Evolutionary conservation across 1,140 invertebrate species (phyloP).

Genomic region (Monochamus saltuarius): DNA sequence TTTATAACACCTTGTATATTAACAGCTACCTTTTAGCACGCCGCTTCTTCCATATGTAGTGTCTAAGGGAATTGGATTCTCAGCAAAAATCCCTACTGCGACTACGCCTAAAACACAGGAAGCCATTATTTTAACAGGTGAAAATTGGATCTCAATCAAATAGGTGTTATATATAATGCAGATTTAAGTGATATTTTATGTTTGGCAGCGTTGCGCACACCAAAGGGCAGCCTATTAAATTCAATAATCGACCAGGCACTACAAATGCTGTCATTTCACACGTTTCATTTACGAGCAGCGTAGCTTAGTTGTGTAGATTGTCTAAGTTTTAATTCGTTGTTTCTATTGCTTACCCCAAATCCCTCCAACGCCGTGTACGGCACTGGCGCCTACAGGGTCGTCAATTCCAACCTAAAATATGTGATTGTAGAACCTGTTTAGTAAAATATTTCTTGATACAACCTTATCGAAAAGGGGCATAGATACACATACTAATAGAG

Average conservation of each 20-base stretch:
- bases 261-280: no score
- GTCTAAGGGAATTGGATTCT: constrained; percentile 75
- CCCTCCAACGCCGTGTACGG: constrained; percentile 80
- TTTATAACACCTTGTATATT: neutral
- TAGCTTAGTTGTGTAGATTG: no score
- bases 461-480: constrained; percentile 73
- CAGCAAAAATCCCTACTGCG: constrained; percentile 88
- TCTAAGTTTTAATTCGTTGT: no score
- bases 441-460: constrained; percentile 3
- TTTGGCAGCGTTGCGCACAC: no score
- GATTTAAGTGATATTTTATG: no score
- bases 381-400: constrained; percentile 87
- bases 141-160: no score
- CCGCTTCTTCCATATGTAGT: constrained; percentile 77
- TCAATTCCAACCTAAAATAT: constrained; percentile 68
- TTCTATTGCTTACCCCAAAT: constrained; percentile 59
- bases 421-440: neutral
- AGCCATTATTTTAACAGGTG: no score
- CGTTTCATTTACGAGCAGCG: no score
- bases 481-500: constrained; percentile 66
- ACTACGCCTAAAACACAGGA: constrained; percentile 72
- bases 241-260: no score
- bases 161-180: no score
- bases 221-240: no score
- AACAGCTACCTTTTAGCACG: constrained; percentile 70